These are phyloP conservation scores for Oncopeltus fasciatus DNA, from an alignment of 1,140 invertebrate species.

Conservation along the genomic window DNA sequence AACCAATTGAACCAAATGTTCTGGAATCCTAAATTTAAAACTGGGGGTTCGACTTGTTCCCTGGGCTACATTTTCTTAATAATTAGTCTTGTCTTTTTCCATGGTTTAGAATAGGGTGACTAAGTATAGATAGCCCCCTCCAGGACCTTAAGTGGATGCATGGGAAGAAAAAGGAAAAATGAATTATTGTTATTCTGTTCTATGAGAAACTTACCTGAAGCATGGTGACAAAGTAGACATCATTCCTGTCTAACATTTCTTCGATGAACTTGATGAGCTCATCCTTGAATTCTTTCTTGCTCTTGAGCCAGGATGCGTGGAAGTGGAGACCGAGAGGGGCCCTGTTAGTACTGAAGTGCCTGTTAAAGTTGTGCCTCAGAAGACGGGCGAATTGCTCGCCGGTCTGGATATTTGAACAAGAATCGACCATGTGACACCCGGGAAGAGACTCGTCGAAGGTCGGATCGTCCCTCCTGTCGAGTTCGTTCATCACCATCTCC, in stretches of 20 bases:
- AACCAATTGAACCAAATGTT: too few relatives aligned
- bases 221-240: conserved; percentile 89
- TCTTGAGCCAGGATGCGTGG: conserved; percentile 89
- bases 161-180: too few relatives aligned
- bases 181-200: too few relatives aligned
- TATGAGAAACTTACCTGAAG: conserved; percentile 54
- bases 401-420: conserved; percentile 79
- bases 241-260: conserved; percentile 74
- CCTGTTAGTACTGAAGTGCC: conserved; percentile 81
- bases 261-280: conserved; percentile 87
- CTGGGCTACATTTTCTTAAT: too few relatives aligned
- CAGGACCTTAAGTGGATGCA: too few relatives aligned
- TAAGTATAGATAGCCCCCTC: too few relatives aligned
- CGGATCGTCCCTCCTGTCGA: conserved; percentile 80
- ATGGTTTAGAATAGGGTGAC: too few relatives aligned
- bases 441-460: conserved; percentile 79
- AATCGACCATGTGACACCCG: conserved; percentile 87
- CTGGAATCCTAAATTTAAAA: too few relatives aligned
- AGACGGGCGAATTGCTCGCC: conserved; percentile 76
- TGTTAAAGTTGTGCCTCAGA: conserved; percentile 84
- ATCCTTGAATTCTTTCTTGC: conserved; percentile 83
- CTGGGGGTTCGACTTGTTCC: too few relatives aligned
- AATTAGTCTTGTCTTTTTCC: too few relatives aligned
- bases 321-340: conserved; percentile 89
- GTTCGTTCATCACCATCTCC: conserved; percentile 92